Base-by-base conservation (phyloP, 1,140 invertebrate species). In the Diachasmimorpha longicaudata region DNA sequence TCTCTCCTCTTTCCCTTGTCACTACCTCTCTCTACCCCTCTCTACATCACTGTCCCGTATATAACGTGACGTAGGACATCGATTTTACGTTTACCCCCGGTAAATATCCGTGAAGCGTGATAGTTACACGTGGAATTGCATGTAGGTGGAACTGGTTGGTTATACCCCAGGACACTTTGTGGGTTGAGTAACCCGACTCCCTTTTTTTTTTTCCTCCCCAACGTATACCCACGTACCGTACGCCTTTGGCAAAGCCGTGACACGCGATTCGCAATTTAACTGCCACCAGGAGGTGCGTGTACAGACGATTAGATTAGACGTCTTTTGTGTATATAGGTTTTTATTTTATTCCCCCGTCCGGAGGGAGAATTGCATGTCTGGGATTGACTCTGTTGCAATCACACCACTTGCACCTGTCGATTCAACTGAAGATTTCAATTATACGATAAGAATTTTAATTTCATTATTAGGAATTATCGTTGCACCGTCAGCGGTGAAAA, bases 81-180 rank as follows among this genome's bases (percentile, higher is more conserved):
- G 86, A 87, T 87, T 87, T 87, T 86, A 78, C 86, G 84, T 86
- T 86, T 86, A 84, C 82, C 82, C 80, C 79, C 79, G 78, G 83
- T 85, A 87, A 86, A 85, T 85, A 85, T 79, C 85, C 82, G 82
- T 85, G 85, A 86, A 86, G 85, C 86, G 85, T 86, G 84, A 86
- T 86, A 85, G 84, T 86, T 85, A 85, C 85, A 85, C 85, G 85
- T 85, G 83, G 84, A 80, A 84, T 85, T 85, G 84, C 83, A 76
- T 74, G 77, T 76, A 78, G 77, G 73, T 75, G 69, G 58, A 58
- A 67, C 52, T 39, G 42, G 19, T 23, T 48, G 68, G n/a, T 72
- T 70, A 70, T 67, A 19, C 39, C 21, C 63, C 71, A 71, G 58
- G 58, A 63, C 52, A 70, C 69, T 55, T 19, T 58, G 52, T 25